Evolutionary conservation across 2,113 vertebrate genomes (phyloP), one percentile per base, ranked within the genome.

Genomic region (Fregetta grallaria): DNA sequence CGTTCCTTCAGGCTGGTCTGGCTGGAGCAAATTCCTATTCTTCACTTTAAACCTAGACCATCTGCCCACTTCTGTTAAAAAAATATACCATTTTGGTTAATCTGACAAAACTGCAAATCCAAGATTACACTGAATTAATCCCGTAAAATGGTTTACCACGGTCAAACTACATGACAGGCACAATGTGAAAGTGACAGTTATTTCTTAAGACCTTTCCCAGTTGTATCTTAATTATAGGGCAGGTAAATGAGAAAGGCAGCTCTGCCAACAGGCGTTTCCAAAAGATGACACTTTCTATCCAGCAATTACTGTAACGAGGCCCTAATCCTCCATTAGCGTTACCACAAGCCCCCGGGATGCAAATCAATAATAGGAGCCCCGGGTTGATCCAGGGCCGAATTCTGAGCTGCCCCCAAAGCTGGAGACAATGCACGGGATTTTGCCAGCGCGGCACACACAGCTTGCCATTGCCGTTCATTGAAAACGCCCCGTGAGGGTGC

Each of bases 401-500:
- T 56, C 49, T 29, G 53, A 72, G 34, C 59, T 87, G 7, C 34
- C 36, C 18, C 11, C 2, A 2, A 30, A 42, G 61, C 36, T 65
- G 50, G 38, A 56, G 22, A 62, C 45, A 75, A 65, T 0, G 30
- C 6, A 45, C 1, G 2, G 45, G 58, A 15, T 32, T 55, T 80
- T 76, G 34, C 17, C 88, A 42, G 45, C 6, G 21, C 0, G 2
- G 45, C 59, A 8, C 47, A 40, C 9, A 18, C 17, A 40, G 1
- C 12, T 67, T 56, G 36, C 30, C 34, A 11, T 61, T 50, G 63
- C 32, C 1, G 1, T 36, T 52, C 26, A 3, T 29, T 47, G 38
- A 14, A 55, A 85, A 40, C 0, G 0, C 19, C 53, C 0, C 0
- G 4, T 12, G 25, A 58, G 53, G n/a, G n/a, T 62, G 45, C 18